Evolutionary conservation across 1,140 invertebrate genomes (phyloP).

Genomic region (Drosophila subobscura): DNA sequence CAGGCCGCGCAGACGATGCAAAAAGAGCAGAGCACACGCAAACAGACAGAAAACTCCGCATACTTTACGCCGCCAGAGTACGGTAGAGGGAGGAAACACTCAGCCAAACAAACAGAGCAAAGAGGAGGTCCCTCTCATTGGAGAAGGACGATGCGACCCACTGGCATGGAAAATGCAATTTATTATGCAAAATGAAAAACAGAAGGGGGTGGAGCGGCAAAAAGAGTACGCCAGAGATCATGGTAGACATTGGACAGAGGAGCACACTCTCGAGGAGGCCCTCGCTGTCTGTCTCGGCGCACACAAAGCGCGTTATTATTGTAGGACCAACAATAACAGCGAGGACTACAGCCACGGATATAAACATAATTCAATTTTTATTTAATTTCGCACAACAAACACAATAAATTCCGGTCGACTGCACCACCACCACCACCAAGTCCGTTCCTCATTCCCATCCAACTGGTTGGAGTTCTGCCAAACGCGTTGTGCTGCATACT

Average conservation of each 20-base stretch:
- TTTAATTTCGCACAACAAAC: constrained; percentile 79
- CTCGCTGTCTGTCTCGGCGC: not conserved
- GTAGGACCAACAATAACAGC: constrained; percentile 74
- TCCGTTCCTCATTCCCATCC: constrained; percentile 1
- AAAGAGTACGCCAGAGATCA: constrained; percentile 46
- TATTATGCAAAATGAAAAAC: constrained; percentile 82
- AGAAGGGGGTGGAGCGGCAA: constrained; percentile 28
- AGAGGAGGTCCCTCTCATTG: not conserved
- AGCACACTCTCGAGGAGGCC: constrained; percentile 14
- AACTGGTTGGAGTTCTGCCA: constrained; percentile 42
- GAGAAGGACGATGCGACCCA: constrained; percentile 42
- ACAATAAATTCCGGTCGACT: constrained; percentile 78
- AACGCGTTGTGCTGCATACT: constrained; percentile 44
- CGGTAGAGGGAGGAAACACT: constrained; percentile 27
- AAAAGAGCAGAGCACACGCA: constrained; percentile 71
- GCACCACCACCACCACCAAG: constrained; percentile 5
- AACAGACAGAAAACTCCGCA: constrained; percentile 41
- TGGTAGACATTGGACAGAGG: constrained; percentile 49
- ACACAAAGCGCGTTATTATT: constrained; percentile 70
- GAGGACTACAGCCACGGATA: constrained; percentile 53
- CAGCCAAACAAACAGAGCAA: constrained; percentile 51
- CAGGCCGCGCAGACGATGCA: constrained; percentile 47
- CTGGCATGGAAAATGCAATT: constrained; percentile 82
- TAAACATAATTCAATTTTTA: constrained; percentile 82
- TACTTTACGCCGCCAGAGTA: constrained; percentile 26